phyloP scores from a whole-genome alignment of 1,140 invertebrate species.

The Subanguina moxae region DNA sequence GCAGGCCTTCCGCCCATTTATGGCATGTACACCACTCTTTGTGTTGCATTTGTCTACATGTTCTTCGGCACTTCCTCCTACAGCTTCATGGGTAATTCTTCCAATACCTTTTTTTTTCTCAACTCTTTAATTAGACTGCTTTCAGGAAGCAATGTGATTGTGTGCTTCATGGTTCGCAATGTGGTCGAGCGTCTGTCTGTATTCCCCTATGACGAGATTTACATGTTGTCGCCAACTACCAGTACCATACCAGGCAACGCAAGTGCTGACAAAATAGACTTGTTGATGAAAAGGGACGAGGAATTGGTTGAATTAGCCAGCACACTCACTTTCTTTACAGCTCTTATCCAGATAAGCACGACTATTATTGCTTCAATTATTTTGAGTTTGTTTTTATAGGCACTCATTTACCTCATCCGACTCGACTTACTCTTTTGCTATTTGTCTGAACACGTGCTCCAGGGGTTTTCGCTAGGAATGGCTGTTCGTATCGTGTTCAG shows the following conservation, averaged over 20 bases:
- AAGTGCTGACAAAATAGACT: conserved; percentile 9
- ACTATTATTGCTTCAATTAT: too few relatives aligned
- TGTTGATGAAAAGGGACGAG: conserved; percentile 2
- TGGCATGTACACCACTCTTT: conserved; percentile 90
- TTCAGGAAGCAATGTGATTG: conserved; percentile 39
- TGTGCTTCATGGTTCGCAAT: conserved; percentile 43
- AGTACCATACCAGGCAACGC: neutral
- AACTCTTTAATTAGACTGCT: neutral
- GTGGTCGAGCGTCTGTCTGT: conserved; percentile 21
- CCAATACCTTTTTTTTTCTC: neutral
- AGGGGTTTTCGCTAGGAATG: conserved; percentile 38
- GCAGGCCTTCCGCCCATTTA: conserved; percentile 79
- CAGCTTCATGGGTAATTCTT: conserved; percentile 76
- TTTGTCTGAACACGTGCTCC: conserved; percentile 28
- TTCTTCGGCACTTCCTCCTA: conserved; percentile 85
- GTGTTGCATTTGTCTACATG: conserved; percentile 82
- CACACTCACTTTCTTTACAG: conserved; percentile 27
- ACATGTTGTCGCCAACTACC: neutral
- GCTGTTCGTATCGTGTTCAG: conserved; percentile 35
- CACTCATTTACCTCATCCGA: conserved; percentile 31
- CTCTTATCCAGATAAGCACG: conserved; percentile 33
- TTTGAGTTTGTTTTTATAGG: conserved; percentile 21
- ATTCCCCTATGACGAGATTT: neutral
- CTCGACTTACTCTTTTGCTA: conserved; percentile 41
- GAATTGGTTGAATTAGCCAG: conserved; percentile 12